Conservation (phyloP, 2,797 vertebrate genomes). For the Falco peregrinus region DNA sequence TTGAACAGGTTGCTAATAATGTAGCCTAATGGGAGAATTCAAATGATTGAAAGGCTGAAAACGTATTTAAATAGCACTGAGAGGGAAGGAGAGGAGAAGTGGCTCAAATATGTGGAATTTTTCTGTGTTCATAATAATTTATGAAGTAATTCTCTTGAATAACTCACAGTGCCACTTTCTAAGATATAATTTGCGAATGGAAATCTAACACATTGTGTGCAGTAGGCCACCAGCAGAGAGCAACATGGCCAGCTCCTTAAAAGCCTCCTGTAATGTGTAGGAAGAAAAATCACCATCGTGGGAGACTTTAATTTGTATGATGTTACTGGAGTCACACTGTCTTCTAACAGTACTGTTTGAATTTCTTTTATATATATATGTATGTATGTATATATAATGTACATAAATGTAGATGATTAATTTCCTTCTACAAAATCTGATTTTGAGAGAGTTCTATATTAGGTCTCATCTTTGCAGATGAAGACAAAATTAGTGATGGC, state of each 20-base stretch:
- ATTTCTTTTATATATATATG: background rate
- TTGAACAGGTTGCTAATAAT: constrained; percentile 30
- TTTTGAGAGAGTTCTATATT: background rate
- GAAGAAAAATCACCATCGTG: background rate
- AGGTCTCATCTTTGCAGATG: background rate
- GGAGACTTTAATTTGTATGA: background rate
- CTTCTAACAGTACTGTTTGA: background rate
- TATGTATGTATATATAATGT: background rate
- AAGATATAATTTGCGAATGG: background rate
- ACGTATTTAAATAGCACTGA: background rate
- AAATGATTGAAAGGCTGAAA: constrained; percentile 21
- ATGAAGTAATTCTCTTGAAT: background rate
- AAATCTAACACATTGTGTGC: background rate
- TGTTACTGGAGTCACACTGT: background rate
- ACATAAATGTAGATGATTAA: background rate
- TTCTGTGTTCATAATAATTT: background rate
- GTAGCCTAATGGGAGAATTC: constrained; percentile 36
- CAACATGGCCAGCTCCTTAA: background rate
- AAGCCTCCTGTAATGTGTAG: background rate
- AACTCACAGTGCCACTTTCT: background rate
- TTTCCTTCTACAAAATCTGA: background rate
- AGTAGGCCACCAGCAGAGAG: background rate
- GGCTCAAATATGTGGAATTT: background rate
- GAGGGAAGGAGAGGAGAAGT: background rate
- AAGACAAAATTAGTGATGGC: background rate